These are phyloP conservation scores for Pterocles gutturalis DNA, from an alignment of 2,113 vertebrate species.

Conservation along the genomic window DNA sequence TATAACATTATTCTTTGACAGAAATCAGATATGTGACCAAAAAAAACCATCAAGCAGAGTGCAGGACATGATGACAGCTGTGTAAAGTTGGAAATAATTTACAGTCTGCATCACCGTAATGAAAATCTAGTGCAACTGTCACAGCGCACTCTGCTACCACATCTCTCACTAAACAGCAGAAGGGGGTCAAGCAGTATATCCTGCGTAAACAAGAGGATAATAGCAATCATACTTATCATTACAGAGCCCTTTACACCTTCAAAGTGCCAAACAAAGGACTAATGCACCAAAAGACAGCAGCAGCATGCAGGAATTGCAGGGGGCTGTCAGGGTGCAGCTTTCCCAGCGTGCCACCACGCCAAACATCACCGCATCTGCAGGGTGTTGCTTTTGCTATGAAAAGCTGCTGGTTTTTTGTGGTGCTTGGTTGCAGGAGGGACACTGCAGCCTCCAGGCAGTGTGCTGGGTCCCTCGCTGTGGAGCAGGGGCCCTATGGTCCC, in stretches of 20 bases:
- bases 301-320: background rate
- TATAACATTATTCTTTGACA: slow-evolving; percentile 69
- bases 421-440: background rate
- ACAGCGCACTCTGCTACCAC: slow-evolving; percentile 15
- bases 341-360: accelerated
- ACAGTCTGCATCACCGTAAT: slow-evolving; percentile 68
- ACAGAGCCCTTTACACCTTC: slow-evolving; percentile 22
- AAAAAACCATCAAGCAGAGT: slow-evolving; percentile 6
- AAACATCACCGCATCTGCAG: background rate
- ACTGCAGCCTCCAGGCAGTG: background rate
- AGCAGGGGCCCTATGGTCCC: background rate
- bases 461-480: background rate
- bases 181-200: slow-evolving; percentile 47
- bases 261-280: background rate
- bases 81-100: slow-evolving; percentile 67
- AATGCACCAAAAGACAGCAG: background rate
- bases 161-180: slow-evolving; percentile 14
- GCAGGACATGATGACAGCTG: slow-evolving; percentile 67
- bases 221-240: slow-evolving; percentile 43
- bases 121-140: slow-evolving; percentile 66
- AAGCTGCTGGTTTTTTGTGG: accelerated
- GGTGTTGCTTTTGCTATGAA: background rate
- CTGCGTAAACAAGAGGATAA: slow-evolving; percentile 47
- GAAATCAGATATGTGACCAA: slow-evolving; percentile 75
- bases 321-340: background rate